Base-by-base conservation (phyloP, 2,113 vertebrate genomes). In the Circaetus gallicus region DNA sequence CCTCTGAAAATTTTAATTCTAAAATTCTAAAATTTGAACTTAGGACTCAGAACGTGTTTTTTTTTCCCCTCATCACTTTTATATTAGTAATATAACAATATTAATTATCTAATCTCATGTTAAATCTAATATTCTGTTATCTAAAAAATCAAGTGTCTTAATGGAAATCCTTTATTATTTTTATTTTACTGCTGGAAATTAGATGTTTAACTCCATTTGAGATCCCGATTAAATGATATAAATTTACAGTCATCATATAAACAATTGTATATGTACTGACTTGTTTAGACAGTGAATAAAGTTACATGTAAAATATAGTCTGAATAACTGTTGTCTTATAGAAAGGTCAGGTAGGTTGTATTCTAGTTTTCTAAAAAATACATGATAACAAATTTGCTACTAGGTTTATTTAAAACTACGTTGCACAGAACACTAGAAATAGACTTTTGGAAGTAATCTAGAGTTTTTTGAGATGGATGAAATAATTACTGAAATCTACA, bases 371-470 rank as follows among this genome's bases (percentile, higher is more conserved):
- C 45, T 25, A 63, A 86, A 93, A 77, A 52, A 15, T 11, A 34
- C 0, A 0, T 12, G 4, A 38, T 61, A 50, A 32, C 3, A 34
- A 56, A 73, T 6, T 50, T 65, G 7, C 7, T 79, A 34, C 22
- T 36, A 26, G 36, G 38, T 1, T 71, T 82, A 55, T 71, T 71
- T 76, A 45, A 6, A 82, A 58, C 3, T 32, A 29, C 15, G 5
- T 58, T 45, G 4, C 15, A 66, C 12, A 50, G 13, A 82, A 83
- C 3, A 63, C 4, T 52, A 47, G 19, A 63, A 91, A 63, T 16
- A 80, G 0, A 0, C 38, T 20, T 79, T 45, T 50, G 17, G 38
- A 80, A 80, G 34, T 50, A 71, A 86, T 32, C 11, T 24, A 74
- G 26, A 49, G 11, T 11, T 58, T 71, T 80, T 21, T 72, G 6